phyloP scores from a whole-genome alignment of 92 coral and sea anemone species.

The Palythoa grandiflora region DNA sequence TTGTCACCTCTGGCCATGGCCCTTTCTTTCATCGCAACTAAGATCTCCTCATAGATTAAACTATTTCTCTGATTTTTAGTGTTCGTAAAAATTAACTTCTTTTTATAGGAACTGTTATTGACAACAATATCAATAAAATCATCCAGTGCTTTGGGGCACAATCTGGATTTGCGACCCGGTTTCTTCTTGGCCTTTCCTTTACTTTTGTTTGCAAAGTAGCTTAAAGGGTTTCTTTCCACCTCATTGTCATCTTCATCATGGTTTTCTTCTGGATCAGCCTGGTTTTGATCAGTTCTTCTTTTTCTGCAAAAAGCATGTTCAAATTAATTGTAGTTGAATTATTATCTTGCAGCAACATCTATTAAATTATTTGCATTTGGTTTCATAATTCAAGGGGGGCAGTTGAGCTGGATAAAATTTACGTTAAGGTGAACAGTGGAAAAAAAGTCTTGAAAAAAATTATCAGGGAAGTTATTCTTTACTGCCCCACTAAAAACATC shows the following conservation, averaged over 20 bases:
- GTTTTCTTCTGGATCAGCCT: slow-evolving; percentile 25
- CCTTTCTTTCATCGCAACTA: slow-evolving; percentile 55
- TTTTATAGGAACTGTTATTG: slow-evolving; percentile 46
- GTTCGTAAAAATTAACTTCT: slow-evolving; percentile 62
- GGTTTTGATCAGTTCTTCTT: slow-evolving; percentile 21
- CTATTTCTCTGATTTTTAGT: slow-evolving; percentile 69
- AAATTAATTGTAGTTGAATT: slow-evolving; percentile 27
- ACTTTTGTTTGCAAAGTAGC: slow-evolving; percentile 48
- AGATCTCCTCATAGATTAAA: slow-evolving; percentile 51
- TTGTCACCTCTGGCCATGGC: slow-evolving; percentile 53
- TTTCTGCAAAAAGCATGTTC: slow-evolving; percentile 23
- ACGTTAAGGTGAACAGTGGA: neutral
- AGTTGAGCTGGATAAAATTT: slow-evolving; percentile 12
- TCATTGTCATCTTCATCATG: slow-evolving; percentile 36
- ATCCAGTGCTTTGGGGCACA: slow-evolving; percentile 53
- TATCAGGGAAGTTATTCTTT: slow-evolving; percentile 22
- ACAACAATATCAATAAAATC: slow-evolving; percentile 59
- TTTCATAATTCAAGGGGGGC: slow-evolving; percentile 22
- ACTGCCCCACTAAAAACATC: slow-evolving; percentile 25
- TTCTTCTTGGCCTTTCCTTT: slow-evolving; percentile 63
- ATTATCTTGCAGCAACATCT: slow-evolving; percentile 18
- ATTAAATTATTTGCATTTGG: slow-evolving; percentile 22
- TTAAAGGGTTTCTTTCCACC: slow-evolving; percentile 30
- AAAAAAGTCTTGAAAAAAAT: slow-evolving; percentile 1
- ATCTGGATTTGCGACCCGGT: slow-evolving; percentile 64